These are phyloP conservation scores for Nipponacmea schrenckii DNA, from an alignment of 2,888 invertebrate species.

Conservation along the genomic window DNA sequence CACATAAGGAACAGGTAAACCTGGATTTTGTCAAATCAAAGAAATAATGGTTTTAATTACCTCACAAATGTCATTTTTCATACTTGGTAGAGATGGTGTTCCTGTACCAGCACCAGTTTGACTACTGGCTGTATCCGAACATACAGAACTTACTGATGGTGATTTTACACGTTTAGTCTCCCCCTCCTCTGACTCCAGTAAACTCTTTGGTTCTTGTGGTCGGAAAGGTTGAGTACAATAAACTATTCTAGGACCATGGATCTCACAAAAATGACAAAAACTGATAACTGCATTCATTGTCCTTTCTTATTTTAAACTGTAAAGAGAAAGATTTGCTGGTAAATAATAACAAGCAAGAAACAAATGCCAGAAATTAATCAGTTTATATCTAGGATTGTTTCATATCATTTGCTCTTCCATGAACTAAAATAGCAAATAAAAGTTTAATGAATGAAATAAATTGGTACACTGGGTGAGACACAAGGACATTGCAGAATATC, in stretches of 20 bases:
- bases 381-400: too few species aligned
- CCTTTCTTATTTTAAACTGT: constrained; percentile 42
- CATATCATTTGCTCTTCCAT: too few species aligned
- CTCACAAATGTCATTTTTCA: constrained; percentile 56
- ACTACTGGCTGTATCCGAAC: not conserved
- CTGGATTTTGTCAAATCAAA: too few species aligned
- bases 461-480: too few species aligned
- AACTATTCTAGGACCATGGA: constrained; percentile 90
- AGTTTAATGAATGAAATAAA: too few species aligned
- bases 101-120: not conserved
- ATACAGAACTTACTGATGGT: constrained; percentile 23
- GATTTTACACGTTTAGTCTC: constrained; percentile 27
- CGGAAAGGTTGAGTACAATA: constrained; percentile 86
- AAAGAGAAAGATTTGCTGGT: not conserved
- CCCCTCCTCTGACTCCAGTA: constrained; percentile 35
- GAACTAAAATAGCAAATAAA: too few species aligned
- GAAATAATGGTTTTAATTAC: too few species aligned
- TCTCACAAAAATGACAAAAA: constrained; percentile 93
- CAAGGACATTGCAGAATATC: too few species aligned
- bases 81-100: constrained; percentile 33
- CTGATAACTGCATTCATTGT: constrained; percentile 87
- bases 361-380: too few species aligned
- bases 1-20: too few species aligned
- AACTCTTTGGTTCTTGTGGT: constrained; percentile 47
- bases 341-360: not conserved